Conservation (phyloP, 2,888 invertebrate species). For the Melolontha melolontha region DNA sequence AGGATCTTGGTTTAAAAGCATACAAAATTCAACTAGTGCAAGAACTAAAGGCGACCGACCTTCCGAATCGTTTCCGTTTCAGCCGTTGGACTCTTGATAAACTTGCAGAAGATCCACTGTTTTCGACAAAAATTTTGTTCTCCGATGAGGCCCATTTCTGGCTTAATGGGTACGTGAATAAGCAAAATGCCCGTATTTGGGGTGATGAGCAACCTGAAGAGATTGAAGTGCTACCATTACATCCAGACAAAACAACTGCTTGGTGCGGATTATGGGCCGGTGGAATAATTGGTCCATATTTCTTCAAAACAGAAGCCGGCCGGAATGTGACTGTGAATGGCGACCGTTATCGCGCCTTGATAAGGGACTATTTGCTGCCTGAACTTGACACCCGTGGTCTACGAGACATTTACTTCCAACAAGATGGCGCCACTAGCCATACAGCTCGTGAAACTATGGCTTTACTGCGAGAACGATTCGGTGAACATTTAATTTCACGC, state of each 20-base stretch:
- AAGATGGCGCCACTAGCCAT: slow-evolving; percentile 22
- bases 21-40: neutral
- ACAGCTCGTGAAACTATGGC: neutral
- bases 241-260: slow-evolving; percentile 31
- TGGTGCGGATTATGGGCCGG: slow-evolving; percentile 4
- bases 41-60: neutral
- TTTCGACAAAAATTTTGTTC: no score
- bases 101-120: neutral
- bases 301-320: slow-evolving; percentile 2
- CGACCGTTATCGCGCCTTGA: slow-evolving; percentile 34
- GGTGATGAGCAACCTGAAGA: slow-evolving; percentile 21
- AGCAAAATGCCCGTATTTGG: no score
- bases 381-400: slow-evolving; percentile 20
- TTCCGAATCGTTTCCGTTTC: neutral
- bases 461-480: no score
- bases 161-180: no score
- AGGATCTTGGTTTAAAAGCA: slow-evolving; percentile 6
- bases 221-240: slow-evolving; percentile 30
- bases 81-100: slow-evolving; percentile 1
- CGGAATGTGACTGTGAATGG: neutral
- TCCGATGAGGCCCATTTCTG: no score
- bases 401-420: slow-evolving; percentile 17
- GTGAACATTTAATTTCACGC: slow-evolving; percentile 11
- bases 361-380: slow-evolving; percentile 38
- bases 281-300: slow-evolving; percentile 7